A percentile compares a stretch with the other conserved stretches of the same genome.
Conservation (phyloP, 2,113 vertebrate genomes). For the Platanista minor region DNA sequence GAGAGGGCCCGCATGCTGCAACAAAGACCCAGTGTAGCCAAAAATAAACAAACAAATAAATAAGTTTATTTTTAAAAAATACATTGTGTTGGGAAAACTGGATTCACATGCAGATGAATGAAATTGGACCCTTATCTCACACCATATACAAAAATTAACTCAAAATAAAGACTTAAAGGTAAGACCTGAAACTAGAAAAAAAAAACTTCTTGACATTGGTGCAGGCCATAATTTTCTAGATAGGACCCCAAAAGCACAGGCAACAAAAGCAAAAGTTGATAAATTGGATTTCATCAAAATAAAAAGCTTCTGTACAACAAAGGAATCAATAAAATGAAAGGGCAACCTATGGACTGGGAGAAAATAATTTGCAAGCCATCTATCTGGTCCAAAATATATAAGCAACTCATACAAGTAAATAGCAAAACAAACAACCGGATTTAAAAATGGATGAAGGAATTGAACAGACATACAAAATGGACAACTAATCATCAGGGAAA, state of each 20-base stretch:
- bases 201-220: background rate
- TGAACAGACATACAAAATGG: background rate
- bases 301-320: background rate
- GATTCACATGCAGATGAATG: background rate
- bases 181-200: background rate
- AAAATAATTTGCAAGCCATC: background rate
- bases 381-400: background rate
- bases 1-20: rapidly evolving
- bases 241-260: background rate
- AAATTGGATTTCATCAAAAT: background rate
- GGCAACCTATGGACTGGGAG: background rate
- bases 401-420: background rate
- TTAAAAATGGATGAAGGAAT: background rate
- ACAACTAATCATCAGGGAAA: background rate
- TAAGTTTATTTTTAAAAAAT: background rate
- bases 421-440: background rate
- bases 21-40: too few species aligned
- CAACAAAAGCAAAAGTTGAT: background rate
- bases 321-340: background rate
- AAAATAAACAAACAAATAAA: too few species aligned
- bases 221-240: background rate
- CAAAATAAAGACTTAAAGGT: background rate
- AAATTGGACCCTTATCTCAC: background rate
- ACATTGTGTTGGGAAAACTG: background rate
- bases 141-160: background rate